Evolutionary conservation across 2,113 vertebrate genomes (phyloP).

Genomic region (Scomber scombrus): DNA sequence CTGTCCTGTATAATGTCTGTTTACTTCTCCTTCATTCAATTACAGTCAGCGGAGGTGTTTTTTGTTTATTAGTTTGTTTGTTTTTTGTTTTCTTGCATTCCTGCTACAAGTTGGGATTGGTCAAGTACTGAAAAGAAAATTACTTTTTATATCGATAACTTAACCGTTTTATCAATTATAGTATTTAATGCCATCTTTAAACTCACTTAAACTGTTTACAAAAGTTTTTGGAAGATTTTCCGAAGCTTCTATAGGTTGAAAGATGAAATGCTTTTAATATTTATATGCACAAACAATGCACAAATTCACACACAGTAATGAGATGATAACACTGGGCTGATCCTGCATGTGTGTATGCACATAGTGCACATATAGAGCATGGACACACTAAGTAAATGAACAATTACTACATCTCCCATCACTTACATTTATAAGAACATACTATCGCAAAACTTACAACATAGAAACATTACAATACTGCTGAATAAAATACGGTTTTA

Average conservation of each 20-base stretch:
- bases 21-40: slow-evolving; percentile 24
- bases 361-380: background rate
- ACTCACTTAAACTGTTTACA: background rate
- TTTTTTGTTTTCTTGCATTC: slow-evolving; percentile 8
- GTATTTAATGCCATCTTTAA: background rate
- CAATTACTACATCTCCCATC: background rate
- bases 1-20: slow-evolving; percentile 52
- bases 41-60: too few species aligned
- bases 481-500: background rate
- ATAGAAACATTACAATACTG: background rate
- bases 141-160: background rate
- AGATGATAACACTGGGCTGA: background rate
- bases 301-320: background rate
- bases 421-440: background rate
- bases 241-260: background rate
- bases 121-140: background rate
- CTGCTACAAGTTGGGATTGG: background rate
- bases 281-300: background rate
- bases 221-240: too few species aligned
- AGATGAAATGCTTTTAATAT: slow-evolving; percentile 8
- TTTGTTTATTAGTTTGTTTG: too few species aligned
- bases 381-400: background rate
- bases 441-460: too few species aligned
- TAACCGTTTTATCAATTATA: background rate
- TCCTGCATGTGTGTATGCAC: background rate